Conservation (phyloP, 1,140 invertebrate genomes). For the Solenopsis fugax region DNA sequence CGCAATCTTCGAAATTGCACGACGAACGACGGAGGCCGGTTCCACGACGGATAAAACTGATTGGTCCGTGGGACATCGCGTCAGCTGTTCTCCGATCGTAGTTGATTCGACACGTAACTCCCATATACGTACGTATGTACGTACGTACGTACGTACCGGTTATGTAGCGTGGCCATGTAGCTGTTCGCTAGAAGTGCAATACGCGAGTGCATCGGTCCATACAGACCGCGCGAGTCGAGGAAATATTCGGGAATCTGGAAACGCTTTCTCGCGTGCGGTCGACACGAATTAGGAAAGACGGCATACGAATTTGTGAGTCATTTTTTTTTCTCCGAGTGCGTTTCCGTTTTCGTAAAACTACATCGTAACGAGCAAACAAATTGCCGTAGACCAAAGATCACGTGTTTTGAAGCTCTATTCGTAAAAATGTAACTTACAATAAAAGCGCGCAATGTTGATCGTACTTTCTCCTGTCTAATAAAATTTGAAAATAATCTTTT, state of each 20-base stretch:
- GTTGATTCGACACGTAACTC: constrained; percentile 72
- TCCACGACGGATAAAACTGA: constrained; percentile 69
- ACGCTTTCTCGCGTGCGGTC: constrained; percentile 46
- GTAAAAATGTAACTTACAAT: neutral
- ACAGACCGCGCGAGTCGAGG: constrained; percentile 4
- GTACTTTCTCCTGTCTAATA: neutral
- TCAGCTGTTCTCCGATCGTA: constrained; percentile 70
- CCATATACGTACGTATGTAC: constrained; percentile 53
- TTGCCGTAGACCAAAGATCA: neutral
- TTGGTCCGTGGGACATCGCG: constrained; percentile 76
- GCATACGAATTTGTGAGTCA: neutral
- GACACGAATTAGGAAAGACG: constrained; percentile 31
- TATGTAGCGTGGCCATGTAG: constrained; percentile 48
- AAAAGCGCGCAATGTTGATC: neutral
- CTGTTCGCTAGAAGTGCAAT: constrained; percentile 56
- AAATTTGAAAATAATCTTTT: neutral
- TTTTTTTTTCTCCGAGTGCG: neutral
- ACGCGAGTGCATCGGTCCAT: constrained; percentile 47
- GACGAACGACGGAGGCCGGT: constrained; percentile 56
- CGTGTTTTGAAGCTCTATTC: neutral
- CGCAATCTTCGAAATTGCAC: constrained; percentile 82
- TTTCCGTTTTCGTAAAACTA: constrained; percentile 21
- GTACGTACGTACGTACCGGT: constrained; percentile 38
- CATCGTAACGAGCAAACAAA: constrained; percentile 24
- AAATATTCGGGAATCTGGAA: constrained; percentile 62